phyloP scores from a whole-genome alignment of 2,888 invertebrate genomes.

The Rhogogaster chlorosoma region DNA sequence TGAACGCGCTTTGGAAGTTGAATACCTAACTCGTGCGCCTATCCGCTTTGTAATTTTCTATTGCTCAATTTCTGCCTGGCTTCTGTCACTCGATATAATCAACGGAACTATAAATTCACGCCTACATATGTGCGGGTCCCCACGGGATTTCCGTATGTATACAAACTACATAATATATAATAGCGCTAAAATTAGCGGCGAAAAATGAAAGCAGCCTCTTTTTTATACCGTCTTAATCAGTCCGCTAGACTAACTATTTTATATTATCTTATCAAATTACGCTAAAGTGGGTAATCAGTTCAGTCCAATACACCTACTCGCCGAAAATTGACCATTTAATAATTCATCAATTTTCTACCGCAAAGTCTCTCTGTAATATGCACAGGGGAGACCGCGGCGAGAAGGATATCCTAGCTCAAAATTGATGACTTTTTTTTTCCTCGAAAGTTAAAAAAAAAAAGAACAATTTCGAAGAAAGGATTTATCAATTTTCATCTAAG shows the following conservation, averaged over 20 bases:
- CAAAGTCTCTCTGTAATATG: too few species aligned
- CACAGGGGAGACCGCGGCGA: too few species aligned
- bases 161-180: not conserved
- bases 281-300: not conserved
- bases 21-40: not conserved
- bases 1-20: conserved; percentile 15
- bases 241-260: not conserved
- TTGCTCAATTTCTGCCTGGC: conserved; percentile 22
- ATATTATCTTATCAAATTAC: not conserved
- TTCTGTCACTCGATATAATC: not conserved
- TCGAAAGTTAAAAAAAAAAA: too few species aligned
- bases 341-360: not conserved
- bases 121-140: not conserved
- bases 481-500: not conserved
- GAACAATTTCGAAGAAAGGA: not conserved
- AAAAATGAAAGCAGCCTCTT: not conserved
- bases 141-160: not conserved
- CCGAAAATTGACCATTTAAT: conserved; percentile 1
- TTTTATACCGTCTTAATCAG: not conserved
- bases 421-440: too few species aligned
- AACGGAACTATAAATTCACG: not conserved
- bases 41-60: conserved; percentile 27
- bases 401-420: too few species aligned
- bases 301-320: not conserved
- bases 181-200: not conserved